phyloP scores from a whole-genome alignment of 2,888 invertebrate genomes.

The Pristionchus japonicus region DNA sequence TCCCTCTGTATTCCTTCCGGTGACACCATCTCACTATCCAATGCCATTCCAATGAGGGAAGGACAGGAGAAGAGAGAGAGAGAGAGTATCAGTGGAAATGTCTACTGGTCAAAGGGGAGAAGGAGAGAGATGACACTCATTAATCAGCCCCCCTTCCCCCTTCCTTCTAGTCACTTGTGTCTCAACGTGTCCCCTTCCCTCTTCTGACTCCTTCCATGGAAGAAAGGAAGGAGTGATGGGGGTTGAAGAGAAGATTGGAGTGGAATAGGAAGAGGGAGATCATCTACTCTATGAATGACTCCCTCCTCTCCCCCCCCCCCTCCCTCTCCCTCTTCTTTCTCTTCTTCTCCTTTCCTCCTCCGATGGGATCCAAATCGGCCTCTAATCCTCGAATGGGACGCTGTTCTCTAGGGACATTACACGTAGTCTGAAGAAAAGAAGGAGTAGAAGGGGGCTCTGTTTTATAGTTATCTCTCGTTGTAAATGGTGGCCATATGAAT shows the following conservation, averaged over 20 bases:
- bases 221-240: constrained; percentile 23
- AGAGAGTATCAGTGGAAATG: not conserved
- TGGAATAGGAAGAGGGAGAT: constrained; percentile 24
- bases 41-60: not conserved
- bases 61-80: not conserved
- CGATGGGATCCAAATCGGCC: too few relatives aligned
- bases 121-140: not conserved
- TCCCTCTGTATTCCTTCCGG: not conserved
- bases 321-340: too few relatives aligned
- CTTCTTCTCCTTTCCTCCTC: too few relatives aligned
- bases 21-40: not conserved
- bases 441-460: not conserved
- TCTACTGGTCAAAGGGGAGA: not conserved
- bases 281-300: constrained; percentile 30
- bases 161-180: not conserved
- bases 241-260: constrained; percentile 26
- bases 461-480: not conserved
- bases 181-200: constrained; percentile 1
- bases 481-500: not conserved
- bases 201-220: constrained; percentile 14
- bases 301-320: not conserved
- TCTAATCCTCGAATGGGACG: not conserved
- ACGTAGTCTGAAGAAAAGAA: not conserved
- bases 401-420: constrained; percentile 35
- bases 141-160: too few relatives aligned